Base-by-base conservation (phyloP, 1,140 invertebrate species). In the Brachionus sp. region DNA sequence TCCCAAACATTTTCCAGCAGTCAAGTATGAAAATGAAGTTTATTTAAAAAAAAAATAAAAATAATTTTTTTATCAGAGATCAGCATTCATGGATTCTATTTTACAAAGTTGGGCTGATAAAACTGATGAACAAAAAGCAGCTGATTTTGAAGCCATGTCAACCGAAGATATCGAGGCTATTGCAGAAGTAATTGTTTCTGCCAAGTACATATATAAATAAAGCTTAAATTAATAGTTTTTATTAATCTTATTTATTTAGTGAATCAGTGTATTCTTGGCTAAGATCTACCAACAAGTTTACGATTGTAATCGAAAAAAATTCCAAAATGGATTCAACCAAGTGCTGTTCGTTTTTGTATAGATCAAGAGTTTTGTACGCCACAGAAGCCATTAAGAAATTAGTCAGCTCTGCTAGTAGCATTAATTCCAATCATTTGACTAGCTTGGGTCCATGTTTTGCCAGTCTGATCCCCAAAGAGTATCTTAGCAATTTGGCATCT, bases 21-120 rank as follows among this genome's bases (percentile, higher is more conserved):
- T 50, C 70, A 75, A 46, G 70, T 75, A 75, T 37, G 29, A n/a
- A 50, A n/a, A n/a, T n/a, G n/a, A n/a, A n/a, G n/a, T n/a, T n/a
- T n/a, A n/a, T n/a, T n/a, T n/a, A n/a, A n/a, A n/a, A n/a, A n/a
- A n/a, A n/a, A n/a, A n/a, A n/a, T n/a, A n/a, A n/a, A n/a, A n/a
- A n/a, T n/a, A n/a, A n/a, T n/a, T n/a, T n/a, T n/a, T n/a, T n/a
- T n/a, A n/a, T n/a, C n/a, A n/a, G n/a, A 44, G 70, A 75, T 44
- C 70, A 75, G 42, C 70, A 23, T 44, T 75, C 44, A 39, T 70
- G 16, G 66, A 70, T 6, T 19, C 16, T 16, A 5, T 70, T 6
- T 23, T 70, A 13, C 16, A 70, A 39, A 39, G 35, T 39, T 70
- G 16, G 16, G 66, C 35, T 19, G 35, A 19, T 19, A 9, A 16